These are phyloP conservation scores for Atta colombica DNA, from an alignment of 1,140 invertebrate genomes.

Conservation along the genomic window DNA sequence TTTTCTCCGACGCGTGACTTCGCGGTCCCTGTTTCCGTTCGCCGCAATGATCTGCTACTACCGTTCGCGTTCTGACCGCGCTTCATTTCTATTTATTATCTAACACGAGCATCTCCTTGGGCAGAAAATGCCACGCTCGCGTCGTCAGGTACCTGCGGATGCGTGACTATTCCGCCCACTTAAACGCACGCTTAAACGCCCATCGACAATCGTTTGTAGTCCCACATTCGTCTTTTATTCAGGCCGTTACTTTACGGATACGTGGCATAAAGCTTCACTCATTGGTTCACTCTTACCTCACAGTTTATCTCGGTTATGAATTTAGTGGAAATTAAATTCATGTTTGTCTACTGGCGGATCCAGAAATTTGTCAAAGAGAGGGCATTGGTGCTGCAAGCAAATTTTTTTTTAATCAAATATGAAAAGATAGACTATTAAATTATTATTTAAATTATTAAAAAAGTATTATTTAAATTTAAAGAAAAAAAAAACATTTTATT, in stretches of 20 bases:
- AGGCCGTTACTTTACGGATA: not conserved
- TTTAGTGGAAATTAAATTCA: slow-evolving; percentile 13
- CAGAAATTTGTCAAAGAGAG: too few species aligned
- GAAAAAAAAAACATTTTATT: too few species aligned
- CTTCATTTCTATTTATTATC: slow-evolving; percentile 52
- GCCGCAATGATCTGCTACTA: slow-evolving; percentile 6
- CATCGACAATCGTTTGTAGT: slow-evolving; percentile 26
- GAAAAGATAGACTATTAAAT: too few species aligned
- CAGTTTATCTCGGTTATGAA: not conserved
- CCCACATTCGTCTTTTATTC: slow-evolving; percentile 46
- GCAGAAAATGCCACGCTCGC: slow-evolving; percentile 60
- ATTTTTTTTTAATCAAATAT: too few species aligned
- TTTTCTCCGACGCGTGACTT: slow-evolving; percentile 25
- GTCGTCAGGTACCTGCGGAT: slow-evolving; percentile 51
- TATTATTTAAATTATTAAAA: too few species aligned
- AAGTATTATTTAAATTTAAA: too few species aligned
- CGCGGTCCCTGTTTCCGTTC: not conserved
- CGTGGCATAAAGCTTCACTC: not conserved
- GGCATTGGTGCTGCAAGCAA: too few species aligned
- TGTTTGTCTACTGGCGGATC: too few species aligned
- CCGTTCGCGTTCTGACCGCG: not conserved
- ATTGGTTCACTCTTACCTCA: not conserved
- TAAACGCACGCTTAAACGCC: slow-evolving; percentile 38
- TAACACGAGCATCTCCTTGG: slow-evolving; percentile 7
- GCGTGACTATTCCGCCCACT: slow-evolving; percentile 43